A percentile compares a stretch with the other conserved stretches of the same genome.
phyloP scores from a whole-genome alignment of 2,113 vertebrate species.

The Tricholaema leucomelas region DNA sequence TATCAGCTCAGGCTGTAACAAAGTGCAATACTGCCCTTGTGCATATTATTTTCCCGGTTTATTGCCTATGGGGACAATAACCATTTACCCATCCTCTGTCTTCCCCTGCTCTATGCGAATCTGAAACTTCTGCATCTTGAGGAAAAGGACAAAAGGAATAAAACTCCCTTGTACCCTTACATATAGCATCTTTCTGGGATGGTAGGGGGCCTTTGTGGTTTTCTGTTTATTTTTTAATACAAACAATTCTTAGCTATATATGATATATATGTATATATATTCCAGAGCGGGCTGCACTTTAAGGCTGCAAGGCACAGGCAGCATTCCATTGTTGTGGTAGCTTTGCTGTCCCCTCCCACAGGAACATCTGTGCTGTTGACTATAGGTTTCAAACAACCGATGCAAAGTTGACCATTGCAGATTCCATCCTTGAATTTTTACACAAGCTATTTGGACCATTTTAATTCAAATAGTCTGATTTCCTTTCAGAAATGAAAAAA shows the following conservation, averaged over 20 bases:
- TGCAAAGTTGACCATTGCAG: not conserved
- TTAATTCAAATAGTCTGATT: conserved; percentile 21
- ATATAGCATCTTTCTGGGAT: not conserved
- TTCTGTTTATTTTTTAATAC: not conserved
- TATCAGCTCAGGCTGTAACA: not conserved
- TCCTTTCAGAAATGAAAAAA: conserved; percentile 4
- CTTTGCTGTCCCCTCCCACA: not conserved
- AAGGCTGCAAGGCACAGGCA: not conserved
- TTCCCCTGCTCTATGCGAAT: not conserved
- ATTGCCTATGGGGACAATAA: not conserved
- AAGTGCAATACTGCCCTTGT: not conserved
- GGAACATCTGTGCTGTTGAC: not conserved
- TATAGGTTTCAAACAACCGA: not conserved
- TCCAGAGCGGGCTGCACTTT: not conserved
- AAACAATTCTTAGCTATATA: not conserved
- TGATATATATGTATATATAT: not conserved
- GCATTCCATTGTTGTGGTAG: not conserved
- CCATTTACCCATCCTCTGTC: not conserved
- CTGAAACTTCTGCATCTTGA: not conserved
- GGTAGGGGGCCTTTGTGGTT: not conserved
- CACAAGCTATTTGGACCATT: not conserved
- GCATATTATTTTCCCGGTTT: not conserved
- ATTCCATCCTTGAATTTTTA: not conserved
- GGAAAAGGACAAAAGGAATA: not conserved
- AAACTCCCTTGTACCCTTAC: not conserved